Evolutionary conservation across 2,113 vertebrate genomes (phyloP).

Genomic region (Bos javanicus): DNA sequence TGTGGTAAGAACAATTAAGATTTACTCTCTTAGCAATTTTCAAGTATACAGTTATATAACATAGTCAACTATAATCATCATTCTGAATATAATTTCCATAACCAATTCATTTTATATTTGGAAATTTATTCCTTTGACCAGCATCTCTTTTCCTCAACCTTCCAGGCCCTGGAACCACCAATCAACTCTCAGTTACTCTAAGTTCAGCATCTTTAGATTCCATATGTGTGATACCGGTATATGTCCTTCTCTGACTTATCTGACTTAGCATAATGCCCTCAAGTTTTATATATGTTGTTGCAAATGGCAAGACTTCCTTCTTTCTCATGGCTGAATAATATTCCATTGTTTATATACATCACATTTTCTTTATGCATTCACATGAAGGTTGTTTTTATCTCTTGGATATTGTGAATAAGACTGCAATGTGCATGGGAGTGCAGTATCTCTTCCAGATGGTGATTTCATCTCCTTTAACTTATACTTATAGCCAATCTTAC

Average conservation of each 20-base stretch:
- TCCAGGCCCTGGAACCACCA: neutral
- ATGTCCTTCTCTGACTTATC: neutral
- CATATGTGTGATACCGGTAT: neutral
- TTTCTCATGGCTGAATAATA: neutral
- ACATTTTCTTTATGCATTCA: neutral
- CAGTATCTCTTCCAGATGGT: neutral
- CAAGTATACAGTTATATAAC: neutral
- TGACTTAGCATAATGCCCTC: neutral
- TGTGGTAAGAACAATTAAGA: neutral
- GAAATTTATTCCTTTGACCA: neutral
- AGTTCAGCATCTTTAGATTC: neutral
- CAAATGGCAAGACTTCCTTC: neutral
- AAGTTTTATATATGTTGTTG: neutral
- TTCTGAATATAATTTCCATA: neutral
- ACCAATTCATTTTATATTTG: neutral
- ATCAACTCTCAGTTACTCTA: neutral
- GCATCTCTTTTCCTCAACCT: neutral
- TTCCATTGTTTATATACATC: neutral
- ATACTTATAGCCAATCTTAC: neutral
- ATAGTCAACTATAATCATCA: neutral
- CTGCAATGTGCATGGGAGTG: neutral
- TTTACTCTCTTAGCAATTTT: neutral
- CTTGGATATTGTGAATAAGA: neutral
- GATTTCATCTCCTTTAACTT: neutral
- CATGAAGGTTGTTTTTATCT: neutral